Evolutionary conservation across 2,888 invertebrate genomes (phyloP).

Genomic region (Epistrophella euchroma): DNA sequence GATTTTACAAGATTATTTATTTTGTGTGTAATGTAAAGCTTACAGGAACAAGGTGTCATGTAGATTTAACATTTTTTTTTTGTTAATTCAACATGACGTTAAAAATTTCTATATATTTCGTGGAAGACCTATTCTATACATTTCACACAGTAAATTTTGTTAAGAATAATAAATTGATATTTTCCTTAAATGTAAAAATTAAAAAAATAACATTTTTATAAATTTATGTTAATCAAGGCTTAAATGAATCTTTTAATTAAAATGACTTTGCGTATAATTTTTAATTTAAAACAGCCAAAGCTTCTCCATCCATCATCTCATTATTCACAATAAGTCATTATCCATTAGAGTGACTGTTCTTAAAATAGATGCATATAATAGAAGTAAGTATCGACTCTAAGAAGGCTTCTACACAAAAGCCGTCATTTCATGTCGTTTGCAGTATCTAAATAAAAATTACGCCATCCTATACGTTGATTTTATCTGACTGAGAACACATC

Average conservation of each 20-base stretch:
- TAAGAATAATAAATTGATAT: neutral
- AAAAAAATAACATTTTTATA: neutral
- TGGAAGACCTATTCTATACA: too few species aligned
- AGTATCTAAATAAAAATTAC: slow-evolving; percentile 65
- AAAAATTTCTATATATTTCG: too few species aligned
- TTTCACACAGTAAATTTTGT: too few species aligned
- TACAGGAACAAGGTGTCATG: too few species aligned
- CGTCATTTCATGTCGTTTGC: slow-evolving; percentile 35
- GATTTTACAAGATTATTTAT: too few species aligned
- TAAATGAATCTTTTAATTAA: slow-evolving; percentile 3
- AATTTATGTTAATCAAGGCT: neutral
- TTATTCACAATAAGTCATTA: slow-evolving; percentile 1
- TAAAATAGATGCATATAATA: neutral
- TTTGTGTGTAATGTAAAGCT: too few species aligned
- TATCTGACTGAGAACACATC: slow-evolving; percentile 29
- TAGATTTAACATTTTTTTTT: too few species aligned
- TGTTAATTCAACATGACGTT: too few species aligned
- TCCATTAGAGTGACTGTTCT: neutral
- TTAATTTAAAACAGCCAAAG: neutral
- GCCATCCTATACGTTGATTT: slow-evolving; percentile 33
- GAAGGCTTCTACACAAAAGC: neutral
- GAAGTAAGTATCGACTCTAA: neutral
- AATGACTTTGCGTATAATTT: neutral
- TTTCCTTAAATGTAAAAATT: neutral
- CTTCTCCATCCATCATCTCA: slow-evolving; percentile 4